phyloP scores from a whole-genome alignment of 2,113 vertebrate species.

The Chloropsis hardwickii region DNA sequence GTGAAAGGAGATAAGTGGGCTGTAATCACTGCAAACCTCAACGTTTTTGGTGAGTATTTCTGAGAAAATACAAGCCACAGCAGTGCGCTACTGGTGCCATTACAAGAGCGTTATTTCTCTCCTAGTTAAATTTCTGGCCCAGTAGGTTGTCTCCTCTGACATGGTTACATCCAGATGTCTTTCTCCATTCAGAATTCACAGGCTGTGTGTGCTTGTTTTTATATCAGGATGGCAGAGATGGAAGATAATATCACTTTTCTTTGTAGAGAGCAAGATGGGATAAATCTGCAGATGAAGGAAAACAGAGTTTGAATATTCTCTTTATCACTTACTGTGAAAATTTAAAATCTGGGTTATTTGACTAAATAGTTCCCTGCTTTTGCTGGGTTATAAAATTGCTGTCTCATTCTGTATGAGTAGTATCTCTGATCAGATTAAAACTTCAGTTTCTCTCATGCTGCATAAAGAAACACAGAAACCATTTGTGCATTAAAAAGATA shows the following conservation, averaged over 20 bases:
- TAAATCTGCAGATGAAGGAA: neutral
- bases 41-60: neutral
- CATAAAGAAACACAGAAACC: neutral
- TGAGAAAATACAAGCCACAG: neutral
- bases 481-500: neutral
- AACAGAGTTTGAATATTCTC: rapidly evolving
- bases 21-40: neutral
- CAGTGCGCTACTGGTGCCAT: neutral
- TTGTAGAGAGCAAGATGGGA: neutral
- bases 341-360: neutral
- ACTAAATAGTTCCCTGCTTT: neutral
- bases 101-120: neutral
- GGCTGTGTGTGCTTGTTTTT: rapidly evolving
- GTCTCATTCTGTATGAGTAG: neutral
- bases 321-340: neutral
- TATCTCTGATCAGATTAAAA: neutral
- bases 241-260: neutral
- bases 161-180: neutral
- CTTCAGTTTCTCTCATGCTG: neutral
- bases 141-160: neutral
- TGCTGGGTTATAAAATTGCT: neutral
- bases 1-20: neutral
- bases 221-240: neutral
- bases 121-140: neutral
- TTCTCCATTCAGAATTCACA: neutral